phyloP scores from a whole-genome alignment of 2,113 vertebrate genomes.

The Todiramphus chloris region DNA sequence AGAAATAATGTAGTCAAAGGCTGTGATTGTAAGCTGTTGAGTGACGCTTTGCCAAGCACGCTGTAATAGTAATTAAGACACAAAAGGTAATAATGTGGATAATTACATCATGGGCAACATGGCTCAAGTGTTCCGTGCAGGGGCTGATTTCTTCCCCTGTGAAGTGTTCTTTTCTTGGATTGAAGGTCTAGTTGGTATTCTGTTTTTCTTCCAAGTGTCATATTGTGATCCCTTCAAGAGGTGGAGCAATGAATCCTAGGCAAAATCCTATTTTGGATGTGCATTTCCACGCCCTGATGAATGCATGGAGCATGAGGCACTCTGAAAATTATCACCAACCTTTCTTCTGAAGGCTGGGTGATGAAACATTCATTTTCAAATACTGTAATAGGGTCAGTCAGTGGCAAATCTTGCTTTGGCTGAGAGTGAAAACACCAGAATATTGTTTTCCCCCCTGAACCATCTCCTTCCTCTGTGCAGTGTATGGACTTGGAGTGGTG shows the following conservation, averaged over 20 bases:
- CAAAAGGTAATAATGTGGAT: slow-evolving; percentile 25
- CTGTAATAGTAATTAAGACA: slow-evolving; percentile 47
- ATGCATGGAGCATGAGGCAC: background rate
- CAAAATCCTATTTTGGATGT: background rate
- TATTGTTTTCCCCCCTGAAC: background rate
- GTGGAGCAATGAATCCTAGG: background rate
- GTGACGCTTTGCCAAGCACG: background rate
- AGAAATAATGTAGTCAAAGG: background rate
- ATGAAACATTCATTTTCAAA: background rate
- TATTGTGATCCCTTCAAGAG: background rate
- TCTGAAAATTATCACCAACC: background rate
- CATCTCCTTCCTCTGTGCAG: background rate
- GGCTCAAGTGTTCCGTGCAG: background rate
- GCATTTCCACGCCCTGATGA: background rate
- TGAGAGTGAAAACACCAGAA: background rate
- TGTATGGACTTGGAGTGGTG: background rate
- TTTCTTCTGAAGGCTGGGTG: background rate
- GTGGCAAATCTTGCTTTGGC: background rate
- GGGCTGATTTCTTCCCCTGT: background rate
- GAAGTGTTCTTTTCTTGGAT: background rate
- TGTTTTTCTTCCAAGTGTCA: background rate
- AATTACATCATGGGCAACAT: slow-evolving; percentile 22
- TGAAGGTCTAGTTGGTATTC: background rate
- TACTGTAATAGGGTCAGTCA: background rate
- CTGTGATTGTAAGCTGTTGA: background rate